Base-by-base conservation (phyloP, 1,140 invertebrate species). In the Drosophila novamexicana region DNA sequence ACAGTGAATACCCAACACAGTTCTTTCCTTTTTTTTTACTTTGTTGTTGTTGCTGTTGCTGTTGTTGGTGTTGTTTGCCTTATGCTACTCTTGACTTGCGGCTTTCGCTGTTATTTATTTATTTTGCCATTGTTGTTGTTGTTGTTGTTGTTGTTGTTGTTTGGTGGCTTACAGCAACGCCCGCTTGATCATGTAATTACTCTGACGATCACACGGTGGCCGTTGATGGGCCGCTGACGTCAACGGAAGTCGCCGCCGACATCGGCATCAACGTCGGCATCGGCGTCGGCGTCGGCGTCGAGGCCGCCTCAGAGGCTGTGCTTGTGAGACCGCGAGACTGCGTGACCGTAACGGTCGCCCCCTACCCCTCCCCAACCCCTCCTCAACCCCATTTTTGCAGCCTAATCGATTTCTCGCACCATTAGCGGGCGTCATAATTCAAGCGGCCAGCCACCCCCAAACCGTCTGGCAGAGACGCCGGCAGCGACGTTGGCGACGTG, bases 401-500 rank as follows among this genome's bases (percentile, higher is more conserved):
- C 40, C 8, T 16, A 84, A 79, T 83, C 80, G 80, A 82, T 82
- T 83, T 79, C 75, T 83, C 76, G 61, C 80, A 56, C 76, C 64
- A 82, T 83, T 82, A 83, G 76, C 82, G 45, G 71, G 80, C 80
- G 75, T 83, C 79, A 82, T 75, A 82, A 83, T 71, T 64, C 70
- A 68, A 54, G 34, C 45, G 16, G 32, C 14, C 47, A 56, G 39
- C 77, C 69, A 64, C 45, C 53, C 77, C 61, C 64, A 63, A 52
- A 40, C 45, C 22, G n/a, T 12, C 36, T 29, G 4, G 29, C 65
- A 34, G 59, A 42, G 18, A 39, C 49, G 57, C 32, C 39, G 40
- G 4, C 36, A 18, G 65, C 36, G 39, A 39, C 14, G 52, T 44
- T 12, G 9, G n/a, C 58, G 7, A 32, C 42, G 45, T 14, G 18